Evolutionary conservation across 2,888 invertebrate genomes (phyloP).

Genomic region (Anorthoa munda): DNA sequence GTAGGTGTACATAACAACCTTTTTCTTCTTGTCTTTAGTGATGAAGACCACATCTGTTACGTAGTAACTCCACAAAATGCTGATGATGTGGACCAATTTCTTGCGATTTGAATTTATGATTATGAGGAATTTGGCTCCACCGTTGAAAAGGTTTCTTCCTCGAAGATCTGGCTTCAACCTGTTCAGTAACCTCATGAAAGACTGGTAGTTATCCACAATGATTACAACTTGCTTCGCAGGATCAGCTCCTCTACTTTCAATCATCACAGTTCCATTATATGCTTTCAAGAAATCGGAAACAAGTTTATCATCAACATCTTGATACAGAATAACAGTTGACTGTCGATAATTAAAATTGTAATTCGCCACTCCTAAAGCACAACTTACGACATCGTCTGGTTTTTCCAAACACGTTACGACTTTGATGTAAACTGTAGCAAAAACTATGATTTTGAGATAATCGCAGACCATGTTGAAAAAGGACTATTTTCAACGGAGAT

Average conservation of each 20-base stretch:
- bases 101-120: constrained; percentile 71
- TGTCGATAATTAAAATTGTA: constrained; percentile 75
- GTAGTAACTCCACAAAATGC: constrained; percentile 78
- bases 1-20: constrained; percentile 76
- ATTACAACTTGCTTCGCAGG: constrained; percentile 78
- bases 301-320: constrained; percentile 73
- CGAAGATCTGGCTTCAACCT: constrained; percentile 78
- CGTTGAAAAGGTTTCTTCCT: constrained; percentile 78
- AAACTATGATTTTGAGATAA: constrained; percentile 38
- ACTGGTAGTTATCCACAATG: constrained; percentile 75
- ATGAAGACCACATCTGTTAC: constrained; percentile 77
- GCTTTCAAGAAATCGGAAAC: constrained; percentile 73
- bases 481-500: neutral
- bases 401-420: constrained; percentile 42
- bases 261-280: constrained; percentile 77
- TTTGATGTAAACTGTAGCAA: constrained; percentile 41
- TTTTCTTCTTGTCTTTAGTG: constrained; percentile 65
- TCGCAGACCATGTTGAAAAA: constrained; percentile 25
- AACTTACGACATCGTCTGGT: constrained; percentile 68
- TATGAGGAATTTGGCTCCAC: constrained; percentile 77
- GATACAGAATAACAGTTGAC: constrained; percentile 73
- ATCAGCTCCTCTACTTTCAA: constrained; percentile 73
- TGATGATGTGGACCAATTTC: constrained; percentile 75
- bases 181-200: constrained; percentile 74
- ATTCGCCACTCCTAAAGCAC: constrained; percentile 77